Evolutionary conservation across 2,797 vertebrate species (phyloP), one percentile per base, ranked within the genome.

Genomic region (Anguilla marmorata): DNA sequence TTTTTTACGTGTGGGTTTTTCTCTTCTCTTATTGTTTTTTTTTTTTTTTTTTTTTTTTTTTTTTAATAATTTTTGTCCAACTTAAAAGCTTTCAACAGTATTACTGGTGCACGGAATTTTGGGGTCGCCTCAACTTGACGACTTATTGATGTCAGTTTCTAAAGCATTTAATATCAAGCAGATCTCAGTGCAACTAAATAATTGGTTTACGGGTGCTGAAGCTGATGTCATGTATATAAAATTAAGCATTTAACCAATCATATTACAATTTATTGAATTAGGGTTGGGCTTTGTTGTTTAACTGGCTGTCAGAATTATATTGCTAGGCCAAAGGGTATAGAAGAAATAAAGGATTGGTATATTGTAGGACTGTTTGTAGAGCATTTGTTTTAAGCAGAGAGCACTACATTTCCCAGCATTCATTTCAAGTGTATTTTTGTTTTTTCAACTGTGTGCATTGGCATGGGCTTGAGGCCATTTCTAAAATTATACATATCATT

Each of bases 401-500:
- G 30, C 21, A 80, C 37, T 19, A 7, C 56, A 37, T 33, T 82
- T 87, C 56, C 76, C 37, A 60, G 76, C 79, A 79, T 80, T 79
- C 37, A 83, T 87, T 87, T 87, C 79, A 87, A 82, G 56, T 50
- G 58, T 56, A 50, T 63, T 58, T 52, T 72, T 60, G 33, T 27
- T 74, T 52, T 56, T 56, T 86, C 14, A 37, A 85, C 27, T 84
- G 45, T 74, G 72, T 72, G 58, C 14, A 37, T 52, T 24, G 82
- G 24, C 19, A 6, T 63, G 87, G 83, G 87, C 33, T 27, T 24
- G 54, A 0, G 66, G 24, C 66, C 84, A 54, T 0, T 21, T 58
- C 19, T 85, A 37, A 88, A 88, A 56, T 76, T 8, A 85, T 63
- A 88, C 87, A 88, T 88, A 88, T 88, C 87, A 85, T 85, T 69